Conservation (phyloP, 2,888 invertebrate species). For the Hydrotaea cyrtoneurina region DNA sequence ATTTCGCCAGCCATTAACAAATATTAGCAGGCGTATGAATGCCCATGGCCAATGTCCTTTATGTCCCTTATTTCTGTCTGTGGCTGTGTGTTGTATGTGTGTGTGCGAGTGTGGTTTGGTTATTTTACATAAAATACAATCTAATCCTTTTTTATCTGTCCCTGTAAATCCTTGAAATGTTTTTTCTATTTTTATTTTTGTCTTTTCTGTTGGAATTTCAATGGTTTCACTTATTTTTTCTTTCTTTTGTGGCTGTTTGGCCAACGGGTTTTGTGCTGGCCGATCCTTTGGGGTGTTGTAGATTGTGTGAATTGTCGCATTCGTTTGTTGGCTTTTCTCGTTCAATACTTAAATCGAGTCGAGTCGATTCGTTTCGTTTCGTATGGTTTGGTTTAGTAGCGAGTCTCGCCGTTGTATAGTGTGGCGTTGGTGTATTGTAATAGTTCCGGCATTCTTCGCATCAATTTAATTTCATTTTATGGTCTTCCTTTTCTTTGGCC, state of each 20-base stretch:
- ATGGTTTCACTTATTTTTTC: constrained; percentile 69
- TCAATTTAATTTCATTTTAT: constrained; percentile 78
- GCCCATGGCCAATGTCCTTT: background rate
- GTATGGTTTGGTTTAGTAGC: constrained; percentile 2
- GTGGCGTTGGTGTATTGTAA: constrained; percentile 70
- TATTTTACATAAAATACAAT: constrained; percentile 40
- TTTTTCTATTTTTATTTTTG: constrained; percentile 29
- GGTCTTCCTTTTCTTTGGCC: constrained; percentile 68
- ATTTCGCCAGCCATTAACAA: background rate
- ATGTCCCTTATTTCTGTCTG: background rate
- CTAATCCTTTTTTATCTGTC: constrained; percentile 65
- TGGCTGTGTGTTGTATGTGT: background rate
- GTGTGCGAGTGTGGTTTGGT: constrained; percentile 19
- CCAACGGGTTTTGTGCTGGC: constrained; percentile 69
- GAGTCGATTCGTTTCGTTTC: background rate
- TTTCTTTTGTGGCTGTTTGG: constrained; percentile 17
- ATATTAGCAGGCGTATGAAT: background rate
- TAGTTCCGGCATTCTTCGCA: constrained; percentile 72
- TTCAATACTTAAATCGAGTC: background rate
- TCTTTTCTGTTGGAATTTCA: constrained; percentile 65
- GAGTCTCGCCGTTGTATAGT: constrained; percentile 1
- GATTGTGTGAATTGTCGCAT: background rate
- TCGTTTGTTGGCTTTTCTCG: background rate
- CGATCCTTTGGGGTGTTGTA: background rate
- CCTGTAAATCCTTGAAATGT: constrained; percentile 60